Evolutionary conservation across 2,888 invertebrate genomes (phyloP), one percentile per base, ranked within the genome.

Genomic region (Buathra laborator): DNA sequence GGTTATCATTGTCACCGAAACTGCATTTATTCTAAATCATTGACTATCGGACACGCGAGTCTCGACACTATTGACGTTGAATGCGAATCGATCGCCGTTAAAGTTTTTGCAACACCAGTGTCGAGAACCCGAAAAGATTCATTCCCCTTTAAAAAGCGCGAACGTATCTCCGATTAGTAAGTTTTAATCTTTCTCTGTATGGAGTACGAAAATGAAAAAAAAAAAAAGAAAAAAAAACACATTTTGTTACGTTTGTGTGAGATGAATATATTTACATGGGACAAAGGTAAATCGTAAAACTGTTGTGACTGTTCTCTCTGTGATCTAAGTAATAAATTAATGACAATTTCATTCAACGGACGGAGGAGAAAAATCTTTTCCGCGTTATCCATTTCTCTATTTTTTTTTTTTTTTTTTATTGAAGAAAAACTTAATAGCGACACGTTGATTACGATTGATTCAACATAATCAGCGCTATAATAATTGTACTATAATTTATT

Each of bases 251-350:
- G 81, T 86, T 87, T 85, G 67, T 66, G 75, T 51, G 79, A 76
- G 68, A 84, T 85, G 29, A 67, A 81, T 59, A 85, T 85, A 79
- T 87, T 84, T 84, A 59, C 74, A 24, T 85, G 62, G 48, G 66
- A 48, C 59, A 80, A 74, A 70, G 75, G 70, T 43, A 74, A 53
- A 75, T 43, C 74, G 64, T 79, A 79, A 66, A 51, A 82, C 37
- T 70, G 83, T 86, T 86, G 86, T 85, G 86, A 87, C 82, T 87
- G 79, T 88, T 77, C 71, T 88, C 67, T 81, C 72, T 88, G 88
- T 88, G 87, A 87, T 88, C 74, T 70, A 77, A 74, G 37, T 53
- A 82, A 82, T 59, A 78, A 83, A 84, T 72, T 59, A 16, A 81
- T 77, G 70, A 44, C 53, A 76, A 76, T 68, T 37, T 79, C 59